A percentile compares a stretch with the other conserved stretches of the same genome.
phyloP scores from a whole-genome alignment of 2,113 vertebrate species.

The Takifugu flavidus region DNA sequence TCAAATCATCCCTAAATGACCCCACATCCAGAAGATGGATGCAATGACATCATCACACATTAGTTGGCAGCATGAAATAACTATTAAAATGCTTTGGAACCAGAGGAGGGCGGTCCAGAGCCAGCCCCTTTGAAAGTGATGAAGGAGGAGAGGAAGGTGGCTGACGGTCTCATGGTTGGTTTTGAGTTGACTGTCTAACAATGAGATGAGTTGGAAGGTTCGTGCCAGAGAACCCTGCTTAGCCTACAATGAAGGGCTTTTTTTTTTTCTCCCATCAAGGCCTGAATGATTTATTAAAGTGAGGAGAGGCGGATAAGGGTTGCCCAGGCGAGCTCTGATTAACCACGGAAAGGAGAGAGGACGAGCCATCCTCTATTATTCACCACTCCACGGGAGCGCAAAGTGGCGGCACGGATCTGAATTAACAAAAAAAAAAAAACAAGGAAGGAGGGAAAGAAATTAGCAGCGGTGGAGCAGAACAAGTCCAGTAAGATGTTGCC shows the following conservation, averaged over 20 bases:
- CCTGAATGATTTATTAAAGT: constrained; percentile 77
- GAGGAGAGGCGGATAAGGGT: constrained; percentile 59
- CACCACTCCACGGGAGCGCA: constrained; percentile 58
- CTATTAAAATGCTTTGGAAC: no score
- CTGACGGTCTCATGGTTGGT: constrained; percentile 7
- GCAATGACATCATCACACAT: no score
- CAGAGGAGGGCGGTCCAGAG: no score
- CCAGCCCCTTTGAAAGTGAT: no score
- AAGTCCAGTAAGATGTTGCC: neutral
- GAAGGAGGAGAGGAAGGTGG: constrained; percentile 7
- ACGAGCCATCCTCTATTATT: constrained; percentile 78
- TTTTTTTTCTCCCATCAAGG: constrained; percentile 51
- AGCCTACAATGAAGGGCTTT: constrained; percentile 47
- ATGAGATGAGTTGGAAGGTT: constrained; percentile 20
- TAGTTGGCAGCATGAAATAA: no score
- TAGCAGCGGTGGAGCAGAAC: constrained; percentile 9
- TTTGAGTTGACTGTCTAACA: neutral
- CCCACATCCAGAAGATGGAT: no score
- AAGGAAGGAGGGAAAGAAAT: constrained; percentile 11
- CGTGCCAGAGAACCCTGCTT: constrained; percentile 31
- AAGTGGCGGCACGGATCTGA: constrained; percentile 22
- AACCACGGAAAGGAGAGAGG: constrained; percentile 69
- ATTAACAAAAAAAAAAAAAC: neutral
- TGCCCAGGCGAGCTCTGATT: constrained; percentile 73
- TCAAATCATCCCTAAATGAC: no score